phyloP scores from a whole-genome alignment of 2,888 invertebrate genomes.

The Neoitamus cyanurus region DNA sequence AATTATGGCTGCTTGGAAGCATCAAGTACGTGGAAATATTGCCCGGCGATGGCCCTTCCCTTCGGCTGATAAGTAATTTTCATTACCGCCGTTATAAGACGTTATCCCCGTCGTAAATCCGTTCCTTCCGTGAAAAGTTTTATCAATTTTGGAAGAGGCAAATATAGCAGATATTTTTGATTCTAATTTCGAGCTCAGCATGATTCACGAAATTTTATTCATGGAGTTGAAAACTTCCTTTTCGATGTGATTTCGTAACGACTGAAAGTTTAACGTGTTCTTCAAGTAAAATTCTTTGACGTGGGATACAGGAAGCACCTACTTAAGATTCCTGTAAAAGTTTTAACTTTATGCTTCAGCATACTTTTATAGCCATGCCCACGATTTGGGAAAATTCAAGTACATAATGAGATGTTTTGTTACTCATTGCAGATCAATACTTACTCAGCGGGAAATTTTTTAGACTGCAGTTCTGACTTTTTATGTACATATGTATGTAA shows the following conservation, averaged over 20 bases:
- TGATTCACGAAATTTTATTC: neutral
- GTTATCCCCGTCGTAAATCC: neutral
- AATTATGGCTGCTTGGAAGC: neutral
- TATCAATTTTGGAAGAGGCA: neutral
- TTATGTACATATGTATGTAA: too few species aligned
- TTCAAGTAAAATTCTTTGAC: neutral
- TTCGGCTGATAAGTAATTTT: neutral
- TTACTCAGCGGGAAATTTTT: neutral
- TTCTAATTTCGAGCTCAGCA: neutral
- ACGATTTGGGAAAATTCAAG: neutral
- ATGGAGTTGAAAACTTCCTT: neutral
- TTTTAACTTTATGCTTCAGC: neutral
- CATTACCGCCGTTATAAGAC: neutral
- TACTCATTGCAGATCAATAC: neutral
- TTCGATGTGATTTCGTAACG: neutral
- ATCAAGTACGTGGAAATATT: neutral
- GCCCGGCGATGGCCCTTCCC: neutral
- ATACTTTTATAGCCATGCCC: neutral
- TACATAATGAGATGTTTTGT: neutral
- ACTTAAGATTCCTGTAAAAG: neutral
- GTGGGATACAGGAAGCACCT: neutral
- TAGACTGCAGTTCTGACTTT: too few species aligned
- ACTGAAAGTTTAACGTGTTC: neutral
- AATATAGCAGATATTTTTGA: neutral
- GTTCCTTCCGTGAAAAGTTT: neutral